phyloP scores from a whole-genome alignment of 2,888 invertebrate genomes.

The Icerya purchasi region DNA sequence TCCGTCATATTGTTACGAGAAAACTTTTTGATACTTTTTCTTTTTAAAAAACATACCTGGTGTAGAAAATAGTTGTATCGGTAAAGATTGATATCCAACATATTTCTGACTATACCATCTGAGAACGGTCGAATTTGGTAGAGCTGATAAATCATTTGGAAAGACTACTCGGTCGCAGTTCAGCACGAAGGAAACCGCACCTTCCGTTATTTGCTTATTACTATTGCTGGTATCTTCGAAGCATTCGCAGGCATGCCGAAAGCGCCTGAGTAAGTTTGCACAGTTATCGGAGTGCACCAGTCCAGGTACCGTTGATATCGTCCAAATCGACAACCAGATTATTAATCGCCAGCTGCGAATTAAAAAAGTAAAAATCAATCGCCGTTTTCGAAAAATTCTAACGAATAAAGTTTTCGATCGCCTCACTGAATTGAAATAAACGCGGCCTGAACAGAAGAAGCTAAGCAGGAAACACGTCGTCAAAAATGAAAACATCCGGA shows the following conservation, averaged over 20 bases:
- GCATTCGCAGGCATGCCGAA: slow-evolving; percentile 20
- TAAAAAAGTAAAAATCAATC: too few species aligned
- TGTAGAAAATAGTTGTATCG: slow-evolving; percentile 38
- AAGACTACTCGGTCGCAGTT: slow-evolving; percentile 69
- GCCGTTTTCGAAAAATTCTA: too few species aligned
- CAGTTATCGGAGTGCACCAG: slow-evolving; percentile 14
- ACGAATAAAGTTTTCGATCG: too few species aligned
- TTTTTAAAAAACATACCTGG: slow-evolving; percentile 16
- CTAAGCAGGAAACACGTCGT: too few species aligned
- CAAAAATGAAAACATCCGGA: too few species aligned
- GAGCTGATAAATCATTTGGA: slow-evolving; percentile 48
- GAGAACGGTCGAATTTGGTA: slow-evolving; percentile 60
- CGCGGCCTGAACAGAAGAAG: too few species aligned
- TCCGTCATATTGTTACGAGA: too few species aligned
- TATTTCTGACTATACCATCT: slow-evolving; percentile 55
- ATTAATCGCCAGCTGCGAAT: too few species aligned
- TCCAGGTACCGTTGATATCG: not conserved
- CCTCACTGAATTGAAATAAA: too few species aligned
- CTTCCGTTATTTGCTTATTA: too few species aligned
- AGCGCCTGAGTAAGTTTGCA: slow-evolving; percentile 17
- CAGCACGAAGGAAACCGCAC: slow-evolving; percentile 27
- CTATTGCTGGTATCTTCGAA: slow-evolving; percentile 16
- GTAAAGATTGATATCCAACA: slow-evolving; percentile 60
- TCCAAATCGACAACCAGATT: not conserved
- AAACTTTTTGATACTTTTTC: not conserved